Evolutionary conservation across 92 coral and sea anemone genomes (phyloP).

Genomic region (Palythoa heliodiscus): DNA sequence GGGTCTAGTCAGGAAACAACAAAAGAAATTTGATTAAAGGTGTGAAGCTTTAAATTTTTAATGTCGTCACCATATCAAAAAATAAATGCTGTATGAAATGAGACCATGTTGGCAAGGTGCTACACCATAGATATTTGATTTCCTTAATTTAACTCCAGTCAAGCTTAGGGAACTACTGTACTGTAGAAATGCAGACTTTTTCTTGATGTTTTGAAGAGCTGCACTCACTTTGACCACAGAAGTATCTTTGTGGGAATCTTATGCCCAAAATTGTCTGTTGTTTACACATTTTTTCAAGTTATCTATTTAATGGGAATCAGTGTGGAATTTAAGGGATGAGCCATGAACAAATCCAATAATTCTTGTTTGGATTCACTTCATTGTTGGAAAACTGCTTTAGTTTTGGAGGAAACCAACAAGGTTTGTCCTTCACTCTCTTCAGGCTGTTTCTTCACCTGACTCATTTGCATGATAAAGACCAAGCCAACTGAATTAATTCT

Average conservation of each 20-base stretch:
- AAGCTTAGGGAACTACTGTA: background rate
- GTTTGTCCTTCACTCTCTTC: background rate
- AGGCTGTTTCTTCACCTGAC: background rate
- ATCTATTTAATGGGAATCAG: constrained; percentile 36
- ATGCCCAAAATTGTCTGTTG: constrained; percentile 48
- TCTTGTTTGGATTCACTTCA: constrained; percentile 37
- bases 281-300: constrained; percentile 24
- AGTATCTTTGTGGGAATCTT: constrained; percentile 28
- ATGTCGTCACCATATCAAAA: constrained; percentile 6
- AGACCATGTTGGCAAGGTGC: constrained; percentile 5
- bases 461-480: constrained; percentile 40
- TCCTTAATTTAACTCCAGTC: background rate
- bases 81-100: constrained; percentile 10
- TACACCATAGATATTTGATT: background rate
- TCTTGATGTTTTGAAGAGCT: background rate
- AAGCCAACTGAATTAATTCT: constrained; percentile 12
- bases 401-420: constrained; percentile 19
- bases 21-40: constrained; percentile 28
- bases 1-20: background rate
- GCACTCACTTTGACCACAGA: constrained; percentile 5
- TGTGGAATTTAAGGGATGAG: constrained; percentile 43
- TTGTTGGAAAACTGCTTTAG: background rate
- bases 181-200: background rate
- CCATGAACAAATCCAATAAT: constrained; percentile 6
- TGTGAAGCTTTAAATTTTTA: constrained; percentile 33